Percentiles rank a stretch among this genome's conserved stretches.
Evolutionary conservation across 1,140 invertebrate species (phyloP).

Genomic region (Maniola jurtina): DNA sequence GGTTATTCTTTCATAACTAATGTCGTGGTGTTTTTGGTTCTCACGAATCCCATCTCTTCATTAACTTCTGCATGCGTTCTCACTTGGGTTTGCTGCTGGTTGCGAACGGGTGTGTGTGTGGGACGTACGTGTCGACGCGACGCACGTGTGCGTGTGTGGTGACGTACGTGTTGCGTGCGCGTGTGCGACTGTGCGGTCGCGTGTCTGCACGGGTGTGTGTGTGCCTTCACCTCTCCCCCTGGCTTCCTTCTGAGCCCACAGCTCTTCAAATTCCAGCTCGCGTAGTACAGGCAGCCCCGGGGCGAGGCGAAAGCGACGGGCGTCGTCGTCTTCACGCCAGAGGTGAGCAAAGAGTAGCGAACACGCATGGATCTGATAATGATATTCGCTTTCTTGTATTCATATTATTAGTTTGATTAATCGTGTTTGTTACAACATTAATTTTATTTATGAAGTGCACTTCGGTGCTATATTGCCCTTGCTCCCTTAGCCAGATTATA

Average conservation of each 20-base stretch:
- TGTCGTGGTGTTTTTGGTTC: conserved; percentile 60
- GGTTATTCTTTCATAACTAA: conserved; percentile 70
- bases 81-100: conserved; percentile 50
- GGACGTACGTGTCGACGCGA: conserved; percentile 27
- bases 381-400: conserved; percentile 1
- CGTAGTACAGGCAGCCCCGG: conserved; percentile 69
- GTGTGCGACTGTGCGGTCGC: conserved; percentile 26
- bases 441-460: too few species aligned
- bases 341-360: conserved; percentile 49
- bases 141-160: conserved; percentile 27
- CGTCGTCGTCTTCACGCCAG: conserved; percentile 67
- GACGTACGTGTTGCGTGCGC: conserved; percentile 13
- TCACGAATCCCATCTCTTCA: conserved; percentile 50
- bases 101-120: conserved; percentile 30
- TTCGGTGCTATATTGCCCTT: too few species aligned
- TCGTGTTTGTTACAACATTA: too few species aligned
- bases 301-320: conserved; percentile 61
- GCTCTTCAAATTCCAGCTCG: conserved; percentile 79
- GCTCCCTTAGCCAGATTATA: too few species aligned
- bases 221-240: conserved; percentile 38
- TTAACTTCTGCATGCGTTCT: conserved; percentile 62
- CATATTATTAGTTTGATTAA: too few species aligned
- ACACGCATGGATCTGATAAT: conserved; percentile 14
- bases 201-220: conserved; percentile 33
- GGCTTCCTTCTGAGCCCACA: conserved; percentile 63